These are phyloP conservation scores for Onchidella celtica DNA, from an alignment of 2,888 invertebrate species.

Conservation along the genomic window DNA sequence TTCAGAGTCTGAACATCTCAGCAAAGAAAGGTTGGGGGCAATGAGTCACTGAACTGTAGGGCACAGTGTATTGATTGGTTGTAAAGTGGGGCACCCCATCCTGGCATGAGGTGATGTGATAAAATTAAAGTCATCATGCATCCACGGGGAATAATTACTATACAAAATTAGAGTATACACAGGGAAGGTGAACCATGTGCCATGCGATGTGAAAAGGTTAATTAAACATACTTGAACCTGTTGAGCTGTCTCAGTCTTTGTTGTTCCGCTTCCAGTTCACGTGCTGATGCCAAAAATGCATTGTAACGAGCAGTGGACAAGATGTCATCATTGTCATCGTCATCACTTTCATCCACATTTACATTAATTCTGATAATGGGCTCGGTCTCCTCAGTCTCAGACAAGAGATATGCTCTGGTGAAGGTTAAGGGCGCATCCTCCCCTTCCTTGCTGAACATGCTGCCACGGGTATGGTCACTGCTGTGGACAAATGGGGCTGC, in stretches of 20 bases:
- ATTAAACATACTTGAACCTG: neutral
- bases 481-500: too few species aligned
- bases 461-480: too few species aligned
- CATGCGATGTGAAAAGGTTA: neutral
- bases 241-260: neutral
- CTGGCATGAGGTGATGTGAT: too few species aligned
- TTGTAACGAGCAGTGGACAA: constrained; percentile 22
- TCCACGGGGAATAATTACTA: too few species aligned
- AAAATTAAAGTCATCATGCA: too few species aligned
- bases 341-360: constrained; percentile 30
- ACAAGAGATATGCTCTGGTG: neutral
- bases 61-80: too few species aligned
- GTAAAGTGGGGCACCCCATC: too few species aligned
- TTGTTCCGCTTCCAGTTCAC: constrained; percentile 17
- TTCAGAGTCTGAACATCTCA: too few species aligned
- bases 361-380: constrained; percentile 9
- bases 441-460: neutral
- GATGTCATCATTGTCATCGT: constrained; percentile 21
- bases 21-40: too few species aligned
- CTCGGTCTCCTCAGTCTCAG: neutral
- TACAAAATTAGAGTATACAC: too few species aligned
- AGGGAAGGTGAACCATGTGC: too few species aligned
- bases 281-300: constrained; percentile 28
- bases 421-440: neutral
- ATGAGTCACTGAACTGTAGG: too few species aligned